Percentiles rank a stretch among this genome's conserved stretches.
Evolutionary conservation across 2,888 invertebrate species (phyloP).

Genomic region (Drosophila nr. fundita): DNA sequence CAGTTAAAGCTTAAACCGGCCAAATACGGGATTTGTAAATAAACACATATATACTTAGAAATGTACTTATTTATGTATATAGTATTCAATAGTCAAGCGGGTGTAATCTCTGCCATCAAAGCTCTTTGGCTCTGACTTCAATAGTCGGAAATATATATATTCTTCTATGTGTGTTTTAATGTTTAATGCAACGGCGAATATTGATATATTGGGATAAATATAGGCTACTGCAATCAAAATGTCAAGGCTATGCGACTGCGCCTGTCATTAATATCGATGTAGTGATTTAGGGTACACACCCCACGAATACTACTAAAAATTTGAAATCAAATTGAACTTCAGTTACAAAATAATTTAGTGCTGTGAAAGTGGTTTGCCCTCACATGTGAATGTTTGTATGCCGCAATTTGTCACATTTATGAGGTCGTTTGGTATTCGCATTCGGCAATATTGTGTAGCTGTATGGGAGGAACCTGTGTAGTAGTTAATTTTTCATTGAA

Average conservation of each 20-base stretch:
- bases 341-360: constrained; percentile 24
- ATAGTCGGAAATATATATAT: constrained; percentile 26
- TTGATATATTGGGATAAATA: neutral
- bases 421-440: constrained; percentile 46
- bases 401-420: constrained; percentile 66
- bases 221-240: neutral
- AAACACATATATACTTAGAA: constrained; percentile 5
- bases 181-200: constrained; percentile 5
- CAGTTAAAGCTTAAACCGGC: constrained; percentile 40
- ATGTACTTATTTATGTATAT: neutral
- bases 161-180: neutral
- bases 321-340: constrained; percentile 16
- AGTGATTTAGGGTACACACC: constrained; percentile 3
- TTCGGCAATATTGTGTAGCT: constrained; percentile 24
- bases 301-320: constrained; percentile 4
- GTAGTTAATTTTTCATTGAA: constrained; percentile 64
- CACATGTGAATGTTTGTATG: neutral
- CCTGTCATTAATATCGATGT: constrained; percentile 9
- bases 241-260: constrained; percentile 9
- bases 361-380: constrained; percentile 14
- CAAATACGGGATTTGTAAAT: constrained; percentile 36
- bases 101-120: constrained; percentile 27
- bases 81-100: constrained; percentile 22
- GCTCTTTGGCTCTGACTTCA: constrained; percentile 22
- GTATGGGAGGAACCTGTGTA: constrained; percentile 34